phyloP scores from a whole-genome alignment of 2,888 invertebrate genomes.

The Malthinus flaveolus region DNA sequence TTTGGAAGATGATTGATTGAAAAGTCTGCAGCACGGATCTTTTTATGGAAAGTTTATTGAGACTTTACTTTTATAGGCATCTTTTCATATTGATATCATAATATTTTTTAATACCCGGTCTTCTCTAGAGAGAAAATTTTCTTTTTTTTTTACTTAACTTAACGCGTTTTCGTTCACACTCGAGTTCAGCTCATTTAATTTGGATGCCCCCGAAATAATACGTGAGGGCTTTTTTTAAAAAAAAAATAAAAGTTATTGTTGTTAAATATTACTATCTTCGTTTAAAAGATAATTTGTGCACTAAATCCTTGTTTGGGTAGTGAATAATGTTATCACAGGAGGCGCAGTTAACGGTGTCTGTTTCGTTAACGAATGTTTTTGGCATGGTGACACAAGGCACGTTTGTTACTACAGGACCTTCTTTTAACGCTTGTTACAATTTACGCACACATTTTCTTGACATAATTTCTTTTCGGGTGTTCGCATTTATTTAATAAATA shows the following conservation, averaged over 20 bases:
- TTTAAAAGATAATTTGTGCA: constrained; percentile 4
- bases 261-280: not conserved
- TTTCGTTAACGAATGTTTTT: constrained; percentile 7
- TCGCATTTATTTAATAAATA: no score
- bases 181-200: not conserved
- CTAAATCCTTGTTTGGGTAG: constrained; percentile 1
- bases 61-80: constrained; percentile 30
- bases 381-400: constrained; percentile 6
- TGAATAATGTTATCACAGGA: constrained; percentile 5
- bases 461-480: constrained; percentile 2
- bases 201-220: no score
- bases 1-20: constrained; percentile 33
- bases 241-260: no score
- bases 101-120: constrained; percentile 28
- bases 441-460: constrained; percentile 3
- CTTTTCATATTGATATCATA: constrained; percentile 26
- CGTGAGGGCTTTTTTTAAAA: no score
- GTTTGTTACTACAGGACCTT: constrained; percentile 4
- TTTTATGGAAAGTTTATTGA: constrained; percentile 30
- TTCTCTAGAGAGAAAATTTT: constrained; percentile 12
- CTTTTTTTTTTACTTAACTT: constrained; percentile 2
- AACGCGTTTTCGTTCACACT: not conserved
- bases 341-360: constrained; percentile 6
- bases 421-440: not conserved
- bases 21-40: constrained; percentile 29